Percentiles rank a stretch among this genome's conserved stretches.
These are phyloP conservation scores for Agapetus fuscipes DNA, from an alignment of 2,888 invertebrate species.

Conservation along the genomic window DNA sequence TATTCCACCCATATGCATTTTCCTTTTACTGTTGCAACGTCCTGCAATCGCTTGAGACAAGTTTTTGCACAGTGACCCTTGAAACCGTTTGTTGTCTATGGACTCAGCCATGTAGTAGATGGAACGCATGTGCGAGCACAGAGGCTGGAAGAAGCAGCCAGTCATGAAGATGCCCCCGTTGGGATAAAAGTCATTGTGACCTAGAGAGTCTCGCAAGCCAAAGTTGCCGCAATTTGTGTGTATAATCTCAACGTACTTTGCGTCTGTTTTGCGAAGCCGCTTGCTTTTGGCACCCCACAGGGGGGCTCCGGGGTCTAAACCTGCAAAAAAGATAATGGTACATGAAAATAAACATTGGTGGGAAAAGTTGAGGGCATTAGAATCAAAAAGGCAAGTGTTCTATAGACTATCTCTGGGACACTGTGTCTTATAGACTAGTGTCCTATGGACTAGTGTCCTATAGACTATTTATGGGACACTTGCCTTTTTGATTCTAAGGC, in stretches of 20 bases:
- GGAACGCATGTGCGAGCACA: slow-evolving; percentile 31
- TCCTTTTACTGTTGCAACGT: slow-evolving; percentile 25
- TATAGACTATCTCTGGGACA: no score
- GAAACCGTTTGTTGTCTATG: slow-evolving; percentile 28
- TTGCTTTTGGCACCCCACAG: slow-evolving; percentile 28
- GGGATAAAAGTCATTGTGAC: slow-evolving; percentile 37
- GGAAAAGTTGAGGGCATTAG: no score
- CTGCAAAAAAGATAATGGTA: no score
- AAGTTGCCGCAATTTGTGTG: slow-evolving; percentile 37
- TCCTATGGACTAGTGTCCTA: no score
- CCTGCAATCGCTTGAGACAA: slow-evolving; percentile 24
- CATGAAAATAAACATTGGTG: no score
- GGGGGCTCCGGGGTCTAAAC: slow-evolving; percentile 37
- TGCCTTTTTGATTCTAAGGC: no score
- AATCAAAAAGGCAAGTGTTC: no score
- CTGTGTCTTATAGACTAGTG: no score
- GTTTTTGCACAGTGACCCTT: slow-evolving; percentile 28
- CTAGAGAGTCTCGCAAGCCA: slow-evolving; percentile 37
- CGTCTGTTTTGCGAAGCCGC: slow-evolving; percentile 29
- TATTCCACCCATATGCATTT: slow-evolving; percentile 31
- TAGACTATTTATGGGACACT: no score
- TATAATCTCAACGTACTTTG: slow-evolving; percentile 37
- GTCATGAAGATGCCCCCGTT: slow-evolving; percentile 32
- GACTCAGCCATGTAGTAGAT: slow-evolving; percentile 33
- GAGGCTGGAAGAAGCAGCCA: slow-evolving; percentile 28